Evolutionary conservation across 2,113 vertebrate species (phyloP).

Genomic region (Lepidothrix coronata): DNA sequence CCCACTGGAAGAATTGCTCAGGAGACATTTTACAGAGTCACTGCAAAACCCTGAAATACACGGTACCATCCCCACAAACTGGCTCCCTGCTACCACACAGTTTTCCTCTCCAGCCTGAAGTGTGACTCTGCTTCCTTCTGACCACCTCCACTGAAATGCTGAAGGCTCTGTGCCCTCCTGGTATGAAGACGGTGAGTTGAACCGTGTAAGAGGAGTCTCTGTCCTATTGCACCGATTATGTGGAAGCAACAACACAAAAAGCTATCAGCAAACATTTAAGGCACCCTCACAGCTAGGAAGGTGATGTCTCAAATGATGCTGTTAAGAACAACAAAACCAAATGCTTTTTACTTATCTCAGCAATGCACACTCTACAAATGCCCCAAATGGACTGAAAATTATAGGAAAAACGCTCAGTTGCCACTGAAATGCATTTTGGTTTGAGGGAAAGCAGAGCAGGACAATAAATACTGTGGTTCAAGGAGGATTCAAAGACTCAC

Average conservation of each 20-base stretch:
- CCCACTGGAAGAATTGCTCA: not conserved
- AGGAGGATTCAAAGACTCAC: conserved; percentile 37
- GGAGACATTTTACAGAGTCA: not conserved
- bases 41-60: accelerated
- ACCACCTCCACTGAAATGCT: not conserved
- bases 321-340: conserved; percentile 23
- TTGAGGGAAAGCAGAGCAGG: not conserved
- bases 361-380: not conserved
- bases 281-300: not conserved
- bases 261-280: conserved; percentile 5
- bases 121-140: not conserved
- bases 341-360: conserved; percentile 35
- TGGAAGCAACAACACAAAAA: not conserved
- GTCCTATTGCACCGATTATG: not conserved
- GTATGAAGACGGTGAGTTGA: not conserved
- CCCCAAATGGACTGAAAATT: conserved; percentile 26
- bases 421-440: not conserved
- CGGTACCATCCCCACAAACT: not conserved
- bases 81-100: not conserved
- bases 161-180: not conserved
- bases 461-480: conserved; percentile 12
- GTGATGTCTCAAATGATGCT: conserved; percentile 1
- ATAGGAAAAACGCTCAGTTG: not conserved
- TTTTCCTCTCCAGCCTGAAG: not conserved
- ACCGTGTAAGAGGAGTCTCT: accelerated